phyloP scores from a whole-genome alignment of 30 jellyfish, hydroid and myxozoan species.

The Cassiopea xamachana region DNA sequence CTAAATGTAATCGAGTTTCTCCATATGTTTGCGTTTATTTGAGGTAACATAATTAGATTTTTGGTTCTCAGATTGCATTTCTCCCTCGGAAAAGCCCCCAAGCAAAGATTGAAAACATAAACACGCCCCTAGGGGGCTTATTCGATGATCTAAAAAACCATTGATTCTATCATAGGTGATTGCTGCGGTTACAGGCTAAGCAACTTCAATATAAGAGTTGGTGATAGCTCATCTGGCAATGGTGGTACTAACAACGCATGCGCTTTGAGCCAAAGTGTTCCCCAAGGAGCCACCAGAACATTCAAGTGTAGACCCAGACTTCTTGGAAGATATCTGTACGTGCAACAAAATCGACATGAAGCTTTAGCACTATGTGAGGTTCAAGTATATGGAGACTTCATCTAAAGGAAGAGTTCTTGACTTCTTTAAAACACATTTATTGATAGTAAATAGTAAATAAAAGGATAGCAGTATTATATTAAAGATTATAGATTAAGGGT shows the following conservation, averaged over 20 bases:
- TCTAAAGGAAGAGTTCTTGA: background rate
- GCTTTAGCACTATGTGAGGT: slow-evolving; percentile 18
- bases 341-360: background rate
- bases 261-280: background rate
- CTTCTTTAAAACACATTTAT: background rate
- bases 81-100: too few species aligned
- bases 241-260: background rate
- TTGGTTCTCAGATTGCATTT: too few species aligned
- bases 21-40: too few species aligned
- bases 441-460: too few species aligned
- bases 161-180: background rate
- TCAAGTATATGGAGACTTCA: slow-evolving; percentile 18
- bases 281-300: slow-evolving; percentile 1
- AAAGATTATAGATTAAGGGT: too few species aligned
- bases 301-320: slow-evolving; percentile 15
- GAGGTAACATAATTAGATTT: too few species aligned
- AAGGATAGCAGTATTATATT: too few species aligned
- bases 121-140: background rate
- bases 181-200: background rate
- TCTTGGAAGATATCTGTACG: background rate
- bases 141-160: background rate
- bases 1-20: too few species aligned
- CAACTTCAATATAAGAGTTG: background rate
- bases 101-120: too few species aligned
- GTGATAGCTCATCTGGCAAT: background rate